A percentile compares a stretch with the other conserved stretches of the same genome.
Conservation (phyloP, 2,113 vertebrate species). For the Danionella cerebrum region DNA sequence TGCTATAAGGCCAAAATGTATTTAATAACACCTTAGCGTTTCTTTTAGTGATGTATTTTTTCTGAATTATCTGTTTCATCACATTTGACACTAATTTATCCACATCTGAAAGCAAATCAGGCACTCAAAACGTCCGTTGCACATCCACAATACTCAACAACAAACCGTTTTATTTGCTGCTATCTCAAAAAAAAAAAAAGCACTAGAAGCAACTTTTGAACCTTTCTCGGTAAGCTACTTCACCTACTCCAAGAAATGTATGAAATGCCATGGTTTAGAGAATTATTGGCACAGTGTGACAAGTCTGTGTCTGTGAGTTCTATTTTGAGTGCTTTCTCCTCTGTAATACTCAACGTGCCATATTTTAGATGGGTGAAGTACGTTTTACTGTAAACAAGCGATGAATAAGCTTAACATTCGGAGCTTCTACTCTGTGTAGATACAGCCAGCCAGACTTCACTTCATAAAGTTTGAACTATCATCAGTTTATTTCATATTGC, state of each 20-base stretch:
- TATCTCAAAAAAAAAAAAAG: constrained; percentile 39
- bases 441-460: constrained; percentile 28
- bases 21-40: constrained; percentile 20
- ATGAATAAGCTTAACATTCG: constrained; percentile 48
- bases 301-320: constrained; percentile 29
- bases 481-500: too few species aligned
- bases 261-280: constrained; percentile 27
- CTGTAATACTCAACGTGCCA: constrained; percentile 58
- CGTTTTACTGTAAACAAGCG: constrained; percentile 49
- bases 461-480: constrained; percentile 11
- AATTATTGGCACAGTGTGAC: constrained; percentile 20
- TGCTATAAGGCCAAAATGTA: constrained; percentile 68
- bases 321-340: constrained; percentile 43
- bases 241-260: constrained; percentile 37
- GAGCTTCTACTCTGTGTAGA: constrained; percentile 41
- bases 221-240: constrained; percentile 28
- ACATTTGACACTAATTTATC: background rate
- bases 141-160: background rate
- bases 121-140: background rate
- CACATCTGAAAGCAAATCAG: background rate
- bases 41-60: constrained; percentile 25
- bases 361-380: constrained; percentile 48
- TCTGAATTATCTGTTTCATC: constrained; percentile 9
- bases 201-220: constrained; percentile 31
- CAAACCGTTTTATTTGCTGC: constrained; percentile 49